Base-by-base conservation (phyloP, 2,888 invertebrate species). In the Athalia cordata region DNA sequence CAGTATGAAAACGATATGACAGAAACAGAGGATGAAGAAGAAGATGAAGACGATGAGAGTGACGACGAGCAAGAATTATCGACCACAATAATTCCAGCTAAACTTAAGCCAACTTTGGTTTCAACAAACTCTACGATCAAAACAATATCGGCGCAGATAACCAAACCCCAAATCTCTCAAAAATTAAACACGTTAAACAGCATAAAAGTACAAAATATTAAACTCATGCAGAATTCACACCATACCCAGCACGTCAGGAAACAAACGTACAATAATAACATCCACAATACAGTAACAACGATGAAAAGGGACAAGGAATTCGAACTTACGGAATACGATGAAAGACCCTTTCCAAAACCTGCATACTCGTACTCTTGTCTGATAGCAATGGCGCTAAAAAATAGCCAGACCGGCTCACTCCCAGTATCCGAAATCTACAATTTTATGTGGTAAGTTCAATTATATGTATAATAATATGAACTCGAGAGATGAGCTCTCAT, bases 361-460 rank as follows among this genome's bases (percentile, higher is more conserved):
- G 97, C 97, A 3, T 99, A 98, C 91, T 99, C 99, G 11, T 99
- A 99, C 90, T 98, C 98, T 79, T 99, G 99, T 91, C 93, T 99
- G 82, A 99, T 99, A 88, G 99, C 99, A 0, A 96, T 99, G 96
- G 98, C 99, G 4, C 91, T 99, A 81, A 99, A 99, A 91, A 99
- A 99, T 90, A 98, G 98, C 81, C 93, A 95, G 85, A 96, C 96
- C 77, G 99, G 99, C 77, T 97, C 97, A 86, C 91, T 99, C 86
- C 99, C 99, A 4, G 99, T 99, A 55, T 98, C 98, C 9, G 99
- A 99, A 92, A 99, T 99, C 85, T 99, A 99, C 91, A 98, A 97
- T 90, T 99, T 99, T 89, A 98, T 99, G 96, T 99, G 98, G 96
- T 97, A 91, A 93, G 95, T 92, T 81, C 80, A 61, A 47, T 61